Conservation (phyloP, 2,888 invertebrate species). For the Strigamia crassipes region DNA sequence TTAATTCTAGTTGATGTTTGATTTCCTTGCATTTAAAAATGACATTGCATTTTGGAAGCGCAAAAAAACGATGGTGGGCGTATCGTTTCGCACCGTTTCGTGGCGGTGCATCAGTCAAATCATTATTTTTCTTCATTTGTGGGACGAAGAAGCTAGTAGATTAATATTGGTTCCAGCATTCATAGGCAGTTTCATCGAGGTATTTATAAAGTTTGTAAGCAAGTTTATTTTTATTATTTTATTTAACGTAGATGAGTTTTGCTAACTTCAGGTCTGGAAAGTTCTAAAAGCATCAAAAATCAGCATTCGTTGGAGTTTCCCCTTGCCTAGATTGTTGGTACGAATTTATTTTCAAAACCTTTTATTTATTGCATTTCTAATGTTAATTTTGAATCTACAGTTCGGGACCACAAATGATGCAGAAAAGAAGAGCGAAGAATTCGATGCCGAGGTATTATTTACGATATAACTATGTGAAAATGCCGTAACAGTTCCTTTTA, state of each 20-base stretch:
- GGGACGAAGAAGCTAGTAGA: conserved; percentile 90
- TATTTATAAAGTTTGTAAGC: conserved; percentile 57
- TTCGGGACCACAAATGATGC: conserved; percentile 63
- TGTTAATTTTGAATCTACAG: conserved; percentile 41
- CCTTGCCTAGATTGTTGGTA: conserved; percentile 46
- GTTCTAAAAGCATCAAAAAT: conserved; percentile 86
- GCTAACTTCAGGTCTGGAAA: conserved; percentile 79
- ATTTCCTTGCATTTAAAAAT: conserved; percentile 96
- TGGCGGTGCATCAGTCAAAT: conserved; percentile 89
- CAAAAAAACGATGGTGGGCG: conserved; percentile 79
- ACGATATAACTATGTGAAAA: too few relatives aligned
- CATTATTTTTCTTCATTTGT: conserved; percentile 86
- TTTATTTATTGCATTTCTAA: neutral
- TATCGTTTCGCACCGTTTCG: conserved; percentile 84
- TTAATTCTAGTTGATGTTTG: conserved; percentile 79
- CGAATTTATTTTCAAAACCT: conserved; percentile 12
- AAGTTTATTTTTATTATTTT: neutral
- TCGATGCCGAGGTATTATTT: conserved; percentile 75
- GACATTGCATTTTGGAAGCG: conserved; percentile 94
- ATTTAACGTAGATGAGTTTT: neutral
- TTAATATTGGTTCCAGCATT: conserved; percentile 84
- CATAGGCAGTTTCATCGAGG: conserved; percentile 87
- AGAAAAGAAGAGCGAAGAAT: conserved; percentile 80
- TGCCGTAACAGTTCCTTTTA: too few relatives aligned
- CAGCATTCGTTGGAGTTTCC: conserved; percentile 60